Evolutionary conservation across 2,113 vertebrate genomes (phyloP).

Genomic region (Gasterosteus nipponicus): DNA sequence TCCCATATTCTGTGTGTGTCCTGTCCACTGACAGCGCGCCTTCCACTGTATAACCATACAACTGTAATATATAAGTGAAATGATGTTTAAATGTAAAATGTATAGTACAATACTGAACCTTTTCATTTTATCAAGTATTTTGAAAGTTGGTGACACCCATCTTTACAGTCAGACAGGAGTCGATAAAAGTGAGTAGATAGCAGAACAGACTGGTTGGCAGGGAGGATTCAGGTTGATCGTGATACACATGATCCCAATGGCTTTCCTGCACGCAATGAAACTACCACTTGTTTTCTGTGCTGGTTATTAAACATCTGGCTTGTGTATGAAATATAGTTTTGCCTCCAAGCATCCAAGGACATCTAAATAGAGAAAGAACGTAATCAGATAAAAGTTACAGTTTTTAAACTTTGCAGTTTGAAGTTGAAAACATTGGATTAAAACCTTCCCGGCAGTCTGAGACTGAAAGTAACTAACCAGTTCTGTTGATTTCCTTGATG

Average conservation of each 20-base stretch:
- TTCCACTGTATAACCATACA: constrained; percentile 5
- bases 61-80: background rate
- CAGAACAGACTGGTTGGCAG: constrained; percentile 3
- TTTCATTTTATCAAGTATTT: background rate
- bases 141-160: background rate
- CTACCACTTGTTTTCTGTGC: background rate
- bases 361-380: background rate
- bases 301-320: background rate
- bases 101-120: background rate
- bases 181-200: background rate
- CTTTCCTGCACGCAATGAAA: background rate
- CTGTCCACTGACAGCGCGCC: background rate
- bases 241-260: constrained; percentile 12
- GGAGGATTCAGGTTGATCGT: background rate
- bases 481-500: constrained; percentile 19
- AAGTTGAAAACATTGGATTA: constrained; percentile 7
- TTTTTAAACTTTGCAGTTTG: background rate
- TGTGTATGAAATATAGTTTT: background rate
- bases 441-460: background rate
- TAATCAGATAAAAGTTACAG: background rate
- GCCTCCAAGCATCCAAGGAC: background rate
- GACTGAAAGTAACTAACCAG: constrained; percentile 11
- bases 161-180: background rate
- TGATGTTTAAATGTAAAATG: background rate
- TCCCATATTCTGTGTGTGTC: background rate